A percentile compares a stretch with the other conserved stretches of the same genome.
Conservation (phyloP, 2,113 vertebrate genomes). For the Passer montanus region DNA sequence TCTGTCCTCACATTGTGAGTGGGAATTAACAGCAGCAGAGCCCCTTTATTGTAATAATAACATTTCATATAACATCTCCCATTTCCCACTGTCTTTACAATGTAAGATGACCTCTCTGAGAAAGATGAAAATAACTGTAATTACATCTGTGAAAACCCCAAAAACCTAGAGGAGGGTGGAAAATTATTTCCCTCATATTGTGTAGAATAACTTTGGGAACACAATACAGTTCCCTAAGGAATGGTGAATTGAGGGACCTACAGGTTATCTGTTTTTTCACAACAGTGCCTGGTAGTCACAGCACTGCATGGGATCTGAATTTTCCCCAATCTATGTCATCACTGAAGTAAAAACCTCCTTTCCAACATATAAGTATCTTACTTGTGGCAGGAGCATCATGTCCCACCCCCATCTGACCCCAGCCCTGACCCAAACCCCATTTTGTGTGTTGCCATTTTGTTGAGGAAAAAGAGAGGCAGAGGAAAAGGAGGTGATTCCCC, state of each 20-base stretch:
- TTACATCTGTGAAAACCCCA: constrained; percentile 50
- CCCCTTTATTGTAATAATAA: not conserved
- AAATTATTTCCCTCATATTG: constrained; percentile 44
- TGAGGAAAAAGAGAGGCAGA: not conserved
- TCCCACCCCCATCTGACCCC: not conserved
- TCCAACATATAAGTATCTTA: not conserved
- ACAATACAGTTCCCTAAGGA: constrained; percentile 2
- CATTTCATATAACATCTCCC: constrained; percentile 20
- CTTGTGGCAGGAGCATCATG: not conserved
- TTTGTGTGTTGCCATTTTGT: not conserved
- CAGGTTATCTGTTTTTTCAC: constrained; percentile 7
- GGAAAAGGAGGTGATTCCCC: not conserved
- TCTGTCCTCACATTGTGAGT: not conserved
- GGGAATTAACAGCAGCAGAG: constrained; percentile 10
- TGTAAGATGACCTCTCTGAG: constrained; percentile 44
- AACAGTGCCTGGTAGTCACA: not conserved
- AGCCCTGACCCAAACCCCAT: not conserved
- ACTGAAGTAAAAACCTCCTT: not conserved
- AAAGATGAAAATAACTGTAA: constrained; percentile 67
- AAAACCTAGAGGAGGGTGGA: not conserved
- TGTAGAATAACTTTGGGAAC: constrained; percentile 59
- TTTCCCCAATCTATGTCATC: not conserved
- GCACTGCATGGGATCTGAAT: not conserved
- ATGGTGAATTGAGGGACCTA: not conserved
- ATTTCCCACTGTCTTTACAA: constrained; percentile 56